Percentiles rank a stretch among this genome's conserved stretches.
Evolutionary conservation across 2,888 invertebrate species (phyloP).

Genomic region (Argyresthia albistria): DNA sequence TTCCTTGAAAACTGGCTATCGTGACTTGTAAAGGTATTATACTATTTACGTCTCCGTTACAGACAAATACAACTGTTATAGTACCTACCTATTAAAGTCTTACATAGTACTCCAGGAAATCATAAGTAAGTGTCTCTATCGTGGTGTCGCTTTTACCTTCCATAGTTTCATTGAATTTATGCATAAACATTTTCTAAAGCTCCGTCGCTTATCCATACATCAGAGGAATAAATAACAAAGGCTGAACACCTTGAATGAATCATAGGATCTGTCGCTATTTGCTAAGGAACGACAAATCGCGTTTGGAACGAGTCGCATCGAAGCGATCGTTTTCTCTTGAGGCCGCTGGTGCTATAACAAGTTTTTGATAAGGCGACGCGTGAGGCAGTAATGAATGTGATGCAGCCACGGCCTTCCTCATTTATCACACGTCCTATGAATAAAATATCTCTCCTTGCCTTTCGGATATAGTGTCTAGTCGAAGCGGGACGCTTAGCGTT

Average conservation of each 20-base stretch:
- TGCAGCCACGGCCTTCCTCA: conserved; percentile 53
- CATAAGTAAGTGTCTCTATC: too few relatives aligned
- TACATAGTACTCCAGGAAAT: too few relatives aligned
- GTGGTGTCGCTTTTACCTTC: background rate
- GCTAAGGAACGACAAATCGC: conserved; percentile 42
- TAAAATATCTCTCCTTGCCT: conserved; percentile 57
- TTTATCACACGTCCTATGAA: conserved; percentile 65
- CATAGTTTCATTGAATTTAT: background rate
- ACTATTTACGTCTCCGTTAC: conserved; percentile 32
- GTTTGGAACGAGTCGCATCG: conserved; percentile 44
- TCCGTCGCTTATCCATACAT: background rate
- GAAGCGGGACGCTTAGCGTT: conserved; percentile 37
- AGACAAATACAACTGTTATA: background rate
- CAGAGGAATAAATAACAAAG: conserved; percentile 1
- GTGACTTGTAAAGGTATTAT: conserved; percentile 58
- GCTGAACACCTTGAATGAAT: conserved; percentile 28
- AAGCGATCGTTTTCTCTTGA: conserved; percentile 38
- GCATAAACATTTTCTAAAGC: background rate
- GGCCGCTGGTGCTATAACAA: conserved; percentile 48
- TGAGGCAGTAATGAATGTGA: conserved; percentile 65
- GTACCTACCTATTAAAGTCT: background rate
- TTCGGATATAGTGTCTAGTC: conserved; percentile 43
- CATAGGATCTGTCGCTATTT: conserved; percentile 49
- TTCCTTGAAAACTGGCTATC: conserved; percentile 52
- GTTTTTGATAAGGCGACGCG: conserved; percentile 62